Evolutionary conservation across 2,113 vertebrate species (phyloP), one percentile per base, ranked within the genome.

Genomic region (Syngnathus scovelli): DNA sequence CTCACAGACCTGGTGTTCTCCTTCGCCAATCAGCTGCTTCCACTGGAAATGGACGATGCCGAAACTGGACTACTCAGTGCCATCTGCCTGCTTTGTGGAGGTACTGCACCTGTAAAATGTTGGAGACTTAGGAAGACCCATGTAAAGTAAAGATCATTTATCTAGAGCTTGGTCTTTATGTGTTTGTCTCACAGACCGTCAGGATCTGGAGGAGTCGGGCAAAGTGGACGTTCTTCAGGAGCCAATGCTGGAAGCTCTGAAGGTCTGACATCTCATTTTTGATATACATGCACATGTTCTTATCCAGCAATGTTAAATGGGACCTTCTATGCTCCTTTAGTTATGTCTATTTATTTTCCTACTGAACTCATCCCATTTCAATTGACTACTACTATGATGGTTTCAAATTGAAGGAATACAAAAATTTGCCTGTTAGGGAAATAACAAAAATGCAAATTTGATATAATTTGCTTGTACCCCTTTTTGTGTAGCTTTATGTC

Each of bases 51-150:
- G 95, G 94, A 98, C 6, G 94, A 98, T 0, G 91, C 95, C 0
- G 96, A 98, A 88, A 97, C 95, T 0, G 95, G 96, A 21, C 88
- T 98, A 64, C 94, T 98, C 54, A 96, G 94, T 0, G 95, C 94
- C 90, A 98, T 97, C 90, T 98, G 95, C 85, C 93, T 98, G 90
- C 94, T 98, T 80, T 98, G 94, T 16, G 96, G 95, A 91, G 95
- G 95, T 98, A 89, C 69, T 82, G 71, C 76, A 58, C 19, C 1
- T 51, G 16, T 37, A 12, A 16, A 46, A 46, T 43, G 19, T 61
- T 19, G 39, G 39, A 15, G 38, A 61, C 59, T 18, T 37, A 19
- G 0, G 9, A 18, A 19, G 5, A 36, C 11, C 54, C 54, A 18
- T 13, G 18, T 6, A 9, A 19, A 2, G 18, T 4, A 3, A 15